Evolutionary conservation across 37 sponge, comb jelly and placozoan species (phyloP), one percentile per base, ranked within the genome.

Genomic region (Amphimedon queenslandica): DNA sequence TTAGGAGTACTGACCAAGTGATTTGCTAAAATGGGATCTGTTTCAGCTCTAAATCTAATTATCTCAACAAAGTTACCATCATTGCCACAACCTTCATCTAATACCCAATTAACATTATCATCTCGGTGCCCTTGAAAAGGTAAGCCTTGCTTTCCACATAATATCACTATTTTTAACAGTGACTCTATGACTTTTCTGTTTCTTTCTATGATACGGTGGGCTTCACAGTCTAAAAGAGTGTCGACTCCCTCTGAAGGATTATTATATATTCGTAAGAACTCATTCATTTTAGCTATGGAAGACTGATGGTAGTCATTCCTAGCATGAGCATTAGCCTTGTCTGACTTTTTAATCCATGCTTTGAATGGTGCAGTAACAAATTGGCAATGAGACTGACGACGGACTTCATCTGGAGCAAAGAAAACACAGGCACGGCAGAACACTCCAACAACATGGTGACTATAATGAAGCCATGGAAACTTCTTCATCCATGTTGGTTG

Each of bases 91-190:
- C 39, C 69, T 69, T 38, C 70, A 18, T 28, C 55, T 13, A 42
- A 70, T 58, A 58, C 30, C 35, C 33, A 58, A 34, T 75, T 65
- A 16, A 53, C 58, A 2, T 24, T 3, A 21, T 70, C 71, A 70
- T 70, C 71, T n/a, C 56, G 27, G 20, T 70, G 51, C 5, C 71
- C 71, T n/a, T 51, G 56, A 40, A 70, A 70, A 47, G 71, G 27
- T 10, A 70, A 27, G 3, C 51, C 87, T 43, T 86, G 81, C 77
- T 80, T 86, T 29, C 87, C 87, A 69, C 81, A 86, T 18, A 81
- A 66, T 18, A 81, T 33, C 67, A 87, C 73, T 42, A 85, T 72
- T 40, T 74, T 79, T 29, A 85, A 40, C 21, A 85, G 73, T 60
- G 80, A 77, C 58, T 85, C 76, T 21, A 79, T 51, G n/a, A 84